phyloP scores from a whole-genome alignment of 2,113 vertebrate species.

The Mormoops blainvillei region DNA sequence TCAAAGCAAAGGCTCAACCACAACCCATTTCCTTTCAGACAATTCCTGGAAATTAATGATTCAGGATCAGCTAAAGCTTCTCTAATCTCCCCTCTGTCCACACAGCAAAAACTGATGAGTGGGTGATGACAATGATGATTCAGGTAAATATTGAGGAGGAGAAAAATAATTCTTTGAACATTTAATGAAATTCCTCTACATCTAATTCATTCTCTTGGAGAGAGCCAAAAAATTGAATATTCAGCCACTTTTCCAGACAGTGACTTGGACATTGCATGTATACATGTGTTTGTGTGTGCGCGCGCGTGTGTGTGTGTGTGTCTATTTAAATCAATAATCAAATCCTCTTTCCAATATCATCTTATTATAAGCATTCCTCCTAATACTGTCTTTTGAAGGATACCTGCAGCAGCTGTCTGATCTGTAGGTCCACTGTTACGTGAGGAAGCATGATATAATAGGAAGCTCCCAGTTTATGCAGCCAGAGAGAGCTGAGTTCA shows the following conservation, averaged over 20 bases:
- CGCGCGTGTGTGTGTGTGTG: not conserved
- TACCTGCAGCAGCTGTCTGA: not conserved
- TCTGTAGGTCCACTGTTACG: too few species aligned
- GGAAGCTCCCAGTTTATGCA: not conserved
- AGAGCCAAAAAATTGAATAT: not conserved
- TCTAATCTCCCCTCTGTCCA: slow-evolving; percentile 29
- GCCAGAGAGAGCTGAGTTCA: not conserved
- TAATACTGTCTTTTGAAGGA: not conserved
- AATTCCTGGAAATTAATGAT: not conserved
- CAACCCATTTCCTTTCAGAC: not conserved
- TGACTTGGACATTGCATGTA: not conserved
- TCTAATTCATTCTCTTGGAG: not conserved
- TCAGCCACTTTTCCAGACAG: not conserved
- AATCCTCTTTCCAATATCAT: not conserved
- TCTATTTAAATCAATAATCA: not conserved
- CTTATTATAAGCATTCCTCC: not conserved
- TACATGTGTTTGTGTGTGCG: not conserved
- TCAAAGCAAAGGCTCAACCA: not conserved
- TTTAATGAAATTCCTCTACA: slow-evolving; percentile 4
- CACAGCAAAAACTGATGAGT: not conserved
- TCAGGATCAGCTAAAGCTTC: not conserved
- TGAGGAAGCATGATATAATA: not conserved
- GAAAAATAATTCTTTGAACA: not conserved
- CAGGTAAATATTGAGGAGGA: slow-evolving; percentile 19
- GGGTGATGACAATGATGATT: not conserved